These are phyloP conservation scores for Latrodectus hesperus DNA, from an alignment of 2,888 invertebrate genomes.

Conservation along the genomic window DNA sequence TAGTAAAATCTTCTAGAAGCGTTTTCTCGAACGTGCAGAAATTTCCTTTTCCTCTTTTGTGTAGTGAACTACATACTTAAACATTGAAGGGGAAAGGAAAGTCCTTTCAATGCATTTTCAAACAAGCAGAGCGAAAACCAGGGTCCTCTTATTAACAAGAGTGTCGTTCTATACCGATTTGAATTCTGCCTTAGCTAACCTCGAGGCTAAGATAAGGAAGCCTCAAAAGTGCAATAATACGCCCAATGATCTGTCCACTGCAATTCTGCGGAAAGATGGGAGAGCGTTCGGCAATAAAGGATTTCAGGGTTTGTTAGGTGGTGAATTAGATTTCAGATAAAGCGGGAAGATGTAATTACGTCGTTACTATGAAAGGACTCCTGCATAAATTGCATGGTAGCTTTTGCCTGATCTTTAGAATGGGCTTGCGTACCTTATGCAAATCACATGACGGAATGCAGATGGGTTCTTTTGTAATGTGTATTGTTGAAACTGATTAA, in stretches of 20 bases:
- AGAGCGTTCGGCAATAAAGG: neutral
- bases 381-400: too few species aligned
- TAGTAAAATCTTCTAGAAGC: neutral
- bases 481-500: too few species aligned
- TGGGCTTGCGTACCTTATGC: too few species aligned
- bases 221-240: constrained; percentile 33
- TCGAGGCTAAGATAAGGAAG: constrained; percentile 11
- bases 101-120: neutral
- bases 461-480: too few species aligned
- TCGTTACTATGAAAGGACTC: neutral
- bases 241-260: constrained; percentile 7
- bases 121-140: neutral
- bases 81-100: neutral
- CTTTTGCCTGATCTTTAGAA: too few species aligned
- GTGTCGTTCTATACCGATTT: neutral
- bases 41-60: too few species aligned
- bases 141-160: neutral
- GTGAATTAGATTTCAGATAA: neutral
- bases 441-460: too few species aligned
- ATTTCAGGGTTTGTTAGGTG: neutral
- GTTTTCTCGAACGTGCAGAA: too few species aligned
- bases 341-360: neutral
- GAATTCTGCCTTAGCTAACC: neutral
- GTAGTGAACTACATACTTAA: neutral
- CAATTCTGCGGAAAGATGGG: neutral